These are phyloP conservation scores for Tenebrio molitor DNA, from an alignment of 1,140 invertebrate species.

Conservation along the genomic window DNA sequence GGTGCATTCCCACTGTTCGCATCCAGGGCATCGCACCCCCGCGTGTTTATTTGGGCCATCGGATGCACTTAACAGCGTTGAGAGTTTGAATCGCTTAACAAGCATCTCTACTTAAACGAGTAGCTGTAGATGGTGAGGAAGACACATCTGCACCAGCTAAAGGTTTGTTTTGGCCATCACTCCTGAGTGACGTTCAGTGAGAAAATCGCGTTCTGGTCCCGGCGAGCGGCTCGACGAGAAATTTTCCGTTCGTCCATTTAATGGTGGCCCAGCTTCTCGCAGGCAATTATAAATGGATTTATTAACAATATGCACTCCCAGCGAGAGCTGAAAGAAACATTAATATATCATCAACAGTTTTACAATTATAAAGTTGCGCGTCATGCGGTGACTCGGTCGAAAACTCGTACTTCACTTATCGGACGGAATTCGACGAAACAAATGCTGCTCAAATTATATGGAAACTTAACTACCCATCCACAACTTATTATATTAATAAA, in stretches of 20 bases:
- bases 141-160: slow-evolving; percentile 9
- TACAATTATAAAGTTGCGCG: slow-evolving; percentile 54
- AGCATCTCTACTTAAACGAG: slow-evolving; percentile 33
- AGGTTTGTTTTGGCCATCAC: slow-evolving; percentile 23
- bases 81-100: slow-evolving; percentile 37
- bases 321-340: slow-evolving; percentile 53
- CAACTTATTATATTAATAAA: slow-evolving; percentile 41
- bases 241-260: slow-evolving; percentile 10
- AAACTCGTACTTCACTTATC: slow-evolving; percentile 44
- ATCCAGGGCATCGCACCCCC: too few species aligned
- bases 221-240: too few species aligned
- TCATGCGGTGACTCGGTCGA: slow-evolving; percentile 51
- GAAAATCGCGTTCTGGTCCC: neutral
- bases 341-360: slow-evolving; percentile 56
- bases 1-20: too few species aligned
- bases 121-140: slow-evolving; percentile 29
- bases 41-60: slow-evolving; percentile 38
- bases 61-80: slow-evolving; percentile 33
- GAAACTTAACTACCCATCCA: slow-evolving; percentile 43
- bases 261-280: slow-evolving; percentile 47
- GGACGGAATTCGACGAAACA: slow-evolving; percentile 48
- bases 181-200: slow-evolving; percentile 19
- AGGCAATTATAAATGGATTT: slow-evolving; percentile 55
- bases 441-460: slow-evolving; percentile 45
- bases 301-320: slow-evolving; percentile 53